Percentiles rank a stretch among this genome's conserved stretches.
Conservation (phyloP, 2,797 vertebrate genomes). For the Harpagifer antarcticus region DNA sequence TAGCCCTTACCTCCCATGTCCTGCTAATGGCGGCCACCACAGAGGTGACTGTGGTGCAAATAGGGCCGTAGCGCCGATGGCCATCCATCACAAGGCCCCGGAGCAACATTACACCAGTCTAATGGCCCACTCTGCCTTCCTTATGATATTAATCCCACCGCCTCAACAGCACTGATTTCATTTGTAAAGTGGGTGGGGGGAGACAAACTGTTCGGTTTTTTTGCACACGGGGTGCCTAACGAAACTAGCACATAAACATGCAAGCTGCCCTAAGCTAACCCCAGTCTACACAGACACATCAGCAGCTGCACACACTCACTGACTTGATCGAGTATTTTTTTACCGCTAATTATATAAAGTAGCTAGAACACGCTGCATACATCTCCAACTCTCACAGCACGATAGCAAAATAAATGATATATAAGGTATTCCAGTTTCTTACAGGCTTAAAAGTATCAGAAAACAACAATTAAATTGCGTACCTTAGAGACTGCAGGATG, state of each 20-base stretch:
- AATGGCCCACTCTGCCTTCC: conserved; percentile 90
- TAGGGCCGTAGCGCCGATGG: conserved; percentile 91
- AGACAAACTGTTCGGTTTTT: conserved; percentile 57
- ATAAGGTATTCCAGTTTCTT: conserved; percentile 8
- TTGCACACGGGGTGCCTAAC: conserved; percentile 45
- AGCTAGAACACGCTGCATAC: conserved; percentile 34
- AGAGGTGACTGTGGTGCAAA: conserved; percentile 97
- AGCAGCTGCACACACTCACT: conserved; percentile 27
- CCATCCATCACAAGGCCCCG: conserved; percentile 95
- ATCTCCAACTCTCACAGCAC: conserved; percentile 36
- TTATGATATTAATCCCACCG: conserved; percentile 97
- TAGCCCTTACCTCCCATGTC: conserved; percentile 89
- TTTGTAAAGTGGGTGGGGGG: conserved; percentile 94
- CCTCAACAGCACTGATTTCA: conserved; percentile 94
- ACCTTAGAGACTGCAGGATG: conserved; percentile 26
- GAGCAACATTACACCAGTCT: conserved; percentile 96
- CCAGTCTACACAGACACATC: conserved; percentile 21
- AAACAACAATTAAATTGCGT: conserved; percentile 57
- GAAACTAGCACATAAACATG: conserved; percentile 30
- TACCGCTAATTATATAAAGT: conserved; percentile 58
- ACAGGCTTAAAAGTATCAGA: conserved; percentile 35
- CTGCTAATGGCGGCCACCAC: conserved; percentile 94
- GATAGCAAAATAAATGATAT: conserved; percentile 18
- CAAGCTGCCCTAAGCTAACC: conserved; percentile 28
- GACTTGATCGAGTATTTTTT: conserved; percentile 7